Percentiles rank a stretch among this genome's conserved stretches.
These are phyloP conservation scores for Sphenopsis melanotis DNA, from an alignment of 2,797 vertebrate species.

Conservation along the genomic window DNA sequence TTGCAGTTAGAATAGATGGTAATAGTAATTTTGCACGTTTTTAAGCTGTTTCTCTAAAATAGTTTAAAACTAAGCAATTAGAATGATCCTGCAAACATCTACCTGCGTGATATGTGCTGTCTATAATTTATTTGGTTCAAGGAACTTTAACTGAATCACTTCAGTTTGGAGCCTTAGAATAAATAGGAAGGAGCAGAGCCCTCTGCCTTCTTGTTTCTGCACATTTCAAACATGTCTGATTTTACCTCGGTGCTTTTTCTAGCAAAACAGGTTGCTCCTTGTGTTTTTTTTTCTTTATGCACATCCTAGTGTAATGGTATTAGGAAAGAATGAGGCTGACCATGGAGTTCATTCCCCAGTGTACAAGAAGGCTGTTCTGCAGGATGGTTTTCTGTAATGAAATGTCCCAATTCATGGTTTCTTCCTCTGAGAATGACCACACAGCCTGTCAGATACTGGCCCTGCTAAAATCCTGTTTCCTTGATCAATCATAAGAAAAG, in stretches of 20 bases:
- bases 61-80: not conserved
- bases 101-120: not conserved
- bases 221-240: not conserved
- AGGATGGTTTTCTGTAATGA: not conserved
- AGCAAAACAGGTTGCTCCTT: not conserved
- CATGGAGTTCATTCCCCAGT: not conserved
- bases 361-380: not conserved
- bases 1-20: not conserved
- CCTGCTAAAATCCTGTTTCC: not conserved
- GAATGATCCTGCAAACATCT: not conserved
- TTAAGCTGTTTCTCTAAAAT: not conserved
- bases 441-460: not conserved
- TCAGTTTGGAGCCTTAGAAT: accelerated
- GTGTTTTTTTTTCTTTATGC: not conserved
- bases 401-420: not conserved
- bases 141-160: not conserved
- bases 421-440: not conserved
- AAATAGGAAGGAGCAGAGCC: not conserved
- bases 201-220: not conserved
- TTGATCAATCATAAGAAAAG: not conserved
- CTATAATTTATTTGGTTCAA: not conserved
- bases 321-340: not conserved
- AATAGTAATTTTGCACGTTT: not conserved
- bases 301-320: not conserved
- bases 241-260: not conserved